Conservation (phyloP, 2,888 invertebrate species). For the Trichopria drosophilae region DNA sequence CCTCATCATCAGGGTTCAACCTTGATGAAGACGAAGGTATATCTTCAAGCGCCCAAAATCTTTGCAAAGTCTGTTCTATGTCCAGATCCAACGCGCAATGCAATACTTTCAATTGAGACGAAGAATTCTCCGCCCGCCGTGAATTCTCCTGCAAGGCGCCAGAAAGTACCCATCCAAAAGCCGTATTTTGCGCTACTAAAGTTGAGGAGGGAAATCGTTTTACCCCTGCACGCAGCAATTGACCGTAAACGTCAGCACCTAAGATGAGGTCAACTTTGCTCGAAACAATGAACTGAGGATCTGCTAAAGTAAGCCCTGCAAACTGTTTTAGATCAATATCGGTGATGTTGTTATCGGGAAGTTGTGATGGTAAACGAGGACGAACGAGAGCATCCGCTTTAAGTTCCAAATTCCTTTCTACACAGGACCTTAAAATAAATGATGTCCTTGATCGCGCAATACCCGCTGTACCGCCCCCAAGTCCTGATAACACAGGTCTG, state of each 20-base stretch:
- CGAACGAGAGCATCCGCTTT: slow-evolving; percentile 13
- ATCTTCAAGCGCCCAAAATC: no score
- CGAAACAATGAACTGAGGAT: slow-evolving; percentile 8
- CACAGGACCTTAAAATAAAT: slow-evolving; percentile 7
- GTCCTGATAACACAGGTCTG: no score
- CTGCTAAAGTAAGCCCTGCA: slow-evolving; percentile 4
- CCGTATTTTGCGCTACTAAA: slow-evolving; percentile 25
- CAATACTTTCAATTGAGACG: no score
- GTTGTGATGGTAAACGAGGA: slow-evolving; percentile 10
- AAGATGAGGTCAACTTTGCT: slow-evolving; percentile 23
- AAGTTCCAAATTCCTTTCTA: slow-evolving; percentile 7
- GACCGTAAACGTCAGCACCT: slow-evolving; percentile 27
- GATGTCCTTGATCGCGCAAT: slow-evolving; percentile 5
- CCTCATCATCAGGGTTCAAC: no score
- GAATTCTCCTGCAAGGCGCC: slow-evolving; percentile 6
- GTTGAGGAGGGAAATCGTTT: not conserved
- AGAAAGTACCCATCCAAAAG: slow-evolving; percentile 27
- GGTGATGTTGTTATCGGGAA: slow-evolving; percentile 6
- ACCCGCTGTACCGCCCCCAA: slow-evolving; percentile 12
- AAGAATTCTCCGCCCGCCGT: no score
- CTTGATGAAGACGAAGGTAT: no score
- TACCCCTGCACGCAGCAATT: slow-evolving; percentile 17
- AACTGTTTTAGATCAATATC: slow-evolving; percentile 7
- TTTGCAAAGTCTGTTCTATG: no score
- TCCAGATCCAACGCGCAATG: no score